Percentiles rank a stretch among this genome's conserved stretches.
Evolutionary conservation across 2,888 invertebrate species (phyloP).

Genomic region (Sympetrum striolatum): DNA sequence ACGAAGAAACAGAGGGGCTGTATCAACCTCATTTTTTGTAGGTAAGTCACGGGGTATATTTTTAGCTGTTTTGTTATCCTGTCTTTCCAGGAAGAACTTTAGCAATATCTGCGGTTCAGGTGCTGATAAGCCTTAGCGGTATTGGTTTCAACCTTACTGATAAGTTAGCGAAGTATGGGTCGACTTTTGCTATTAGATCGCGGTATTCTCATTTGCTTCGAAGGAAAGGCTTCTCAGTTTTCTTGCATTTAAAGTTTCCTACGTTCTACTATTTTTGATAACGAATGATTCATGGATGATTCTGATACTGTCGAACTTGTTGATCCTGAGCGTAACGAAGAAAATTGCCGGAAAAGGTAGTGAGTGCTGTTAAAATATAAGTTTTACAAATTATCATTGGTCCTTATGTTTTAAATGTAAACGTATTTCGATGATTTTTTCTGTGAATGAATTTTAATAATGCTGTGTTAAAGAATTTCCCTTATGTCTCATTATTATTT

Average conservation of each 20-base stretch:
- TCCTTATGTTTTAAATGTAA: too few relatives aligned
- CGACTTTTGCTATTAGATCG: too few relatives aligned
- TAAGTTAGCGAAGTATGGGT: background rate
- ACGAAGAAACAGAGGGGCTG: constrained; percentile 45
- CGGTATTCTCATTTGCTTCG: background rate
- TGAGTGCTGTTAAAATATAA: too few relatives aligned
- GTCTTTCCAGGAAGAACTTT: background rate
- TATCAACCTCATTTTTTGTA: constrained; percentile 49
- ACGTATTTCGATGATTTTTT: too few relatives aligned
- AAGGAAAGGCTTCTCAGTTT: background rate
- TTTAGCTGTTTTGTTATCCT: background rate
- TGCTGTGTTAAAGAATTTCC: too few relatives aligned
- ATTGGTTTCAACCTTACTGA: background rate
- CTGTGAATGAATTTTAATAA: too few relatives aligned
- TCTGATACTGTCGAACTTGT: background rate
- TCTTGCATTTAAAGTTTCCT: background rate
- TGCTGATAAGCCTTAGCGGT: background rate
- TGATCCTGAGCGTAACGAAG: background rate
- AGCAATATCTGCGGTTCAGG: background rate
- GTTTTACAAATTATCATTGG: too few relatives aligned
- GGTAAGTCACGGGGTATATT: constrained; percentile 48
- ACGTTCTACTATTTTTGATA: background rate
- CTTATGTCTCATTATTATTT: too few relatives aligned
- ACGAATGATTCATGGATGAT: background rate
- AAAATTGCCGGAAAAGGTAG: background rate